Evolutionary conservation across 2,888 invertebrate species (phyloP), one percentile per base, ranked within the genome.

Genomic region (Coleophora flavipennella): DNA sequence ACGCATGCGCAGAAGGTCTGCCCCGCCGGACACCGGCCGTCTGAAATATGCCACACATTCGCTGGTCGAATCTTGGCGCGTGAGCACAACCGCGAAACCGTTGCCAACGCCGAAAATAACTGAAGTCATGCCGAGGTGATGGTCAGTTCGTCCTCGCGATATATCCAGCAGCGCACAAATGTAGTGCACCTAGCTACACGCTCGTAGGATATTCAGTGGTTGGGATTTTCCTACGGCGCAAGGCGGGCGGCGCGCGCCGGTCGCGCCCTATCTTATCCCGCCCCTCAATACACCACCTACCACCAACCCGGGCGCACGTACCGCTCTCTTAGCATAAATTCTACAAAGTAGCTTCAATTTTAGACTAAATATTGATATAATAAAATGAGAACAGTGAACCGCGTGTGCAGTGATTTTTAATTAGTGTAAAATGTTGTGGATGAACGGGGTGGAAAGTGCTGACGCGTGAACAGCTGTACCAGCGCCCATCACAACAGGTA

Each of bases 211-310:
- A 4, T 20, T 20, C 20, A 20, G 20, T 20, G 20, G 20, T 55
- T 56, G 62, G 60, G 64, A 55, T 66, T 69, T 63, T 61, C 62
- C 72, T 55, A 61, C 56, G 54, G 52, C 57, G 61, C 55, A 69
- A 76, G 78, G 80, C 78, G 80, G 79, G 79, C 79, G 80, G 81
- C 81, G 80, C 81, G 79, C 75, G 76, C 69, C 53, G 52, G 42
- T 50, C 49, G 45, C 51, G 46, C 58, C 44, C 20, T 25, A 11
- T 9, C 8, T 8, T n/a, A 8, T 8, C 56, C 57, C 46, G 56
- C 48, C 38, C 60, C 41, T 49, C 57, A 61, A 62, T 59, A 59
- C 57, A 56, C 56, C 50, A 55, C 45, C 48, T 43, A 49, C 57
- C 53, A 51, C 43, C 53, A 49, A 43, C 49, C 48, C 40, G 43